These are phyloP conservation scores for Rhinoderma darwinii DNA, from an alignment of 2,113 vertebrate genomes.

Conservation along the genomic window DNA sequence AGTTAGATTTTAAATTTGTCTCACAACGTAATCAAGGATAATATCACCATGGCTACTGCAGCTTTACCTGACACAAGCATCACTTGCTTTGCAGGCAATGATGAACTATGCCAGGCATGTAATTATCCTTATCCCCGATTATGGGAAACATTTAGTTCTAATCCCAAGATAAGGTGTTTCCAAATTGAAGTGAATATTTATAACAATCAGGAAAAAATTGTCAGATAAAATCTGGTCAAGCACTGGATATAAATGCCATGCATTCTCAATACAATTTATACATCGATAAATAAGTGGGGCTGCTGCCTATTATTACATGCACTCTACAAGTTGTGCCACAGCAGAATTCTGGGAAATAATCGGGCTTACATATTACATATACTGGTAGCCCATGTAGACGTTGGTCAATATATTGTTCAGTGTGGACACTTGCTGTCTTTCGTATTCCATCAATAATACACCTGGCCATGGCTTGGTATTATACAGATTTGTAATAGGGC, in stretches of 20 bases:
- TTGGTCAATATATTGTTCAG: no score
- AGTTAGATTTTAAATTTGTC: background rate
- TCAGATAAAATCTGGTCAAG: background rate
- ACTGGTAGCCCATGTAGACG: no score
- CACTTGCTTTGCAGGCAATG: slow-evolving; percentile 1
- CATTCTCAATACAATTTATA: background rate
- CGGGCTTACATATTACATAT: no score
- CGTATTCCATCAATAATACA: no score
- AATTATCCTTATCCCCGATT: slow-evolving; percentile 50
- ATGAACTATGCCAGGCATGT: slow-evolving; percentile 23
- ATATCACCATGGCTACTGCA: slow-evolving; percentile 33
- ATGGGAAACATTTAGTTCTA: slow-evolving; percentile 40
- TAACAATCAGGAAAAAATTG: slow-evolving; percentile 23
- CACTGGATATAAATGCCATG: background rate
- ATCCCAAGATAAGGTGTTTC: slow-evolving; percentile 35
- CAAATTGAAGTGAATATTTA: slow-evolving; percentile 34
- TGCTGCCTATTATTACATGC: background rate
- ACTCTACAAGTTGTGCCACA: background rate
- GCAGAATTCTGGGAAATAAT: background rate
- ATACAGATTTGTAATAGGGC: no score
- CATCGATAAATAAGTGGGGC: no score
- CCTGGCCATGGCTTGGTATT: no score
- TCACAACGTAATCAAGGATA: background rate
- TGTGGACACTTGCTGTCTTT: no score
- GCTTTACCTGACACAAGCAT: slow-evolving; percentile 14